Percentiles rank a stretch among this genome's conserved stretches.
phyloP scores from a whole-genome alignment of 2,888 invertebrate genomes.

The Invenusta paracnida region DNA sequence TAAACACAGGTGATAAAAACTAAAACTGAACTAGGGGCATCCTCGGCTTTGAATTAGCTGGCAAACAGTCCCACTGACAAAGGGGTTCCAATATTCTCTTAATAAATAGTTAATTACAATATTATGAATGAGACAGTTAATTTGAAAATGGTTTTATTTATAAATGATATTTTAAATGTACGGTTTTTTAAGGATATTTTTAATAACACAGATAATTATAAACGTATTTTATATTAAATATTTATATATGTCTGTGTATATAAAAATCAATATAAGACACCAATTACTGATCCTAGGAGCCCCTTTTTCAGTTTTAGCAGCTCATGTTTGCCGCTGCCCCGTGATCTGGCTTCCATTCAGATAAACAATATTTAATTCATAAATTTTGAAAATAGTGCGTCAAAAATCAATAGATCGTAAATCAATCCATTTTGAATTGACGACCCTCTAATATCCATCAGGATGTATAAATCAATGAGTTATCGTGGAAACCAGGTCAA shows the following conservation, averaged over 20 bases:
- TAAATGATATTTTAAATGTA: too few relatives aligned
- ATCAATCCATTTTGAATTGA: too few relatives aligned
- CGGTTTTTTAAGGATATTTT: too few relatives aligned
- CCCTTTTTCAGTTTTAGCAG: conserved; percentile 29
- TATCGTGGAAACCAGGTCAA: conserved; percentile 2
- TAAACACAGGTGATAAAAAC: not conserved
- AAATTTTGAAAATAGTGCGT: not conserved
- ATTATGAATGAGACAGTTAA: too few relatives aligned
- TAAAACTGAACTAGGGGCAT: conserved; percentile 23
- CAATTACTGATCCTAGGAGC: not conserved
- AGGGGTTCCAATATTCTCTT: not conserved
- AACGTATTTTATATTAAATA: too few relatives aligned
- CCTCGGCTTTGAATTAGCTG: not conserved
- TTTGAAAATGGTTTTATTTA: too few relatives aligned
- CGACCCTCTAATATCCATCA: too few relatives aligned
- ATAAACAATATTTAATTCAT: not conserved
- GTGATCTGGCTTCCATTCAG: not conserved
- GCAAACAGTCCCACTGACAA: not conserved
- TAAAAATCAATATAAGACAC: too few relatives aligned
- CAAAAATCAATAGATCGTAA: too few relatives aligned
- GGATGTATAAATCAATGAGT: not conserved
- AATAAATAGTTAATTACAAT: not conserved
- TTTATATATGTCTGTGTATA: too few relatives aligned
- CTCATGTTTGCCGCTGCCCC: conserved; percentile 11
- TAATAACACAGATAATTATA: too few relatives aligned